phyloP scores from a whole-genome alignment of 2,797 vertebrate species.

The Otolemur crassicaudatus region DNA sequence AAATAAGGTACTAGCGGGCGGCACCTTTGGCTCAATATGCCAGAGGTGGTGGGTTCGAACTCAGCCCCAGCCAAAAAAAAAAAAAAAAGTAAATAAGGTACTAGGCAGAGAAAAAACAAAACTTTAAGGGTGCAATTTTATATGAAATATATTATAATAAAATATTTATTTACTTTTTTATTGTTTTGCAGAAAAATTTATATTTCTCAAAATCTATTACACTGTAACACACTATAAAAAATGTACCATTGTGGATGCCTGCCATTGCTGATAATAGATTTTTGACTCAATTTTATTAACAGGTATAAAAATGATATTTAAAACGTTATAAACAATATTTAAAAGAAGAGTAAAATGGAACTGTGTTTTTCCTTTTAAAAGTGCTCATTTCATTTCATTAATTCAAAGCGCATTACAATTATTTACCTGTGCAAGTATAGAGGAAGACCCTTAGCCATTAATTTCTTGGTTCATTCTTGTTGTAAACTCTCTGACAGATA shows the following conservation, averaged over 20 bases:
- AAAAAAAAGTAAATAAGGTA: neutral
- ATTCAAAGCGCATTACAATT: neutral
- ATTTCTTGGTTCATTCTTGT: neutral
- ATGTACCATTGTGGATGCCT: neutral
- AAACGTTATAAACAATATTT: neutral
- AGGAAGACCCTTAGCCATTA: neutral
- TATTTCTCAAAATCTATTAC: neutral
- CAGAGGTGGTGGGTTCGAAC: no score
- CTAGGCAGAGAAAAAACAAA: neutral
- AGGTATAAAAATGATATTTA: neutral
- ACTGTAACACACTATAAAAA: neutral
- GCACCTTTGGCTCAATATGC: no score
- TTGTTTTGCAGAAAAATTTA: neutral
- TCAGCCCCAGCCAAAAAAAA: no score
- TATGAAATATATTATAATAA: neutral
- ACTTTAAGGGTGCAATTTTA: neutral
- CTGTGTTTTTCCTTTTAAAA: neutral
- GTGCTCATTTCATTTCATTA: neutral
- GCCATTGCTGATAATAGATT: neutral
- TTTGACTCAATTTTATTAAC: constrained; percentile 3
- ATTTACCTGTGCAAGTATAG: neutral
- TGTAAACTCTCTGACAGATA: neutral
- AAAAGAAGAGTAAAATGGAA: neutral
- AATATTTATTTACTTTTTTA: constrained; percentile 10
- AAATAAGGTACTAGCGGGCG: neutral